phyloP scores from a whole-genome alignment of 2,113 vertebrate species.

The Columbina picui region DNA sequence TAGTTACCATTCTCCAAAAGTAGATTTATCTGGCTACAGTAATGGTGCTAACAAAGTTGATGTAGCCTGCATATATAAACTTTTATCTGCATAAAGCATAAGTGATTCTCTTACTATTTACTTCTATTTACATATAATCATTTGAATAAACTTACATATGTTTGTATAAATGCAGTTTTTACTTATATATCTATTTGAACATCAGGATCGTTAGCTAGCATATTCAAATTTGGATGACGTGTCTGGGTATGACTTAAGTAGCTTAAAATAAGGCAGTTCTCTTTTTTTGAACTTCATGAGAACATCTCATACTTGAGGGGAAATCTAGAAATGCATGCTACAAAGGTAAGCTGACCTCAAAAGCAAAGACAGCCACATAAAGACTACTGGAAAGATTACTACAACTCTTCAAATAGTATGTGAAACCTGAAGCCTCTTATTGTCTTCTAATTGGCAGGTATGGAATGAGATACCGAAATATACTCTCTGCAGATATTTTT shows the following conservation, averaged over 20 bases:
- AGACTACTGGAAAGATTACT: background rate
- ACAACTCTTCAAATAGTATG: background rate
- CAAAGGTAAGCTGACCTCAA: background rate
- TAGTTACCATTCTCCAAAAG: background rate
- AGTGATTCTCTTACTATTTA: background rate
- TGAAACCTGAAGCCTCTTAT: background rate
- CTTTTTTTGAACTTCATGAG: background rate
- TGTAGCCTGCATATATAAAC: background rate
- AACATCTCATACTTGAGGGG: background rate
- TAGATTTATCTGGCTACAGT: background rate
- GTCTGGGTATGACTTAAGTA: background rate
- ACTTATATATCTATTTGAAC: background rate
- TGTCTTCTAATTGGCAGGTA: background rate
- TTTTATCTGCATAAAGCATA: background rate
- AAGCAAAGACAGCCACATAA: background rate
- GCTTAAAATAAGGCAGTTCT: background rate
- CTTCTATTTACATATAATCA: background rate
- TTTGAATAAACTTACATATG: background rate
- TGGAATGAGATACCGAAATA: background rate
- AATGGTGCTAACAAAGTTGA: background rate
- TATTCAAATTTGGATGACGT: background rate
- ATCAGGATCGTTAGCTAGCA: background rate
- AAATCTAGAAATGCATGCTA: background rate
- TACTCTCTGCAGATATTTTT: background rate
- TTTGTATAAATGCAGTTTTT: background rate